These are phyloP conservation scores for Corythornis madagascariensis DNA, from an alignment of 2,113 vertebrate species.

Conservation along the genomic window DNA sequence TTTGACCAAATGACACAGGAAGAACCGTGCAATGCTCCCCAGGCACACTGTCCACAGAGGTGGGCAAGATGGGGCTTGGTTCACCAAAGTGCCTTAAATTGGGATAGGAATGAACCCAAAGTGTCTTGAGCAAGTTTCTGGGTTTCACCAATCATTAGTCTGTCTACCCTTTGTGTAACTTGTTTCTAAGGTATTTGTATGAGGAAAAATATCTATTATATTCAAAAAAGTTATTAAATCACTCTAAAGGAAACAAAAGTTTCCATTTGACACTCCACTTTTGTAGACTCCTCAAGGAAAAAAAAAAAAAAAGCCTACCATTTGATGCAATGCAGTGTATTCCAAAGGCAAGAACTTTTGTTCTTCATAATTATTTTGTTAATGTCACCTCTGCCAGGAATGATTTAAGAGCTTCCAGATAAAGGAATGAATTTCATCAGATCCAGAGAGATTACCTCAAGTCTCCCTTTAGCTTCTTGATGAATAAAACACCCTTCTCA, in stretches of 20 bases:
- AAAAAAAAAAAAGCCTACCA: neutral
- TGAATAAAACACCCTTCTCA: neutral
- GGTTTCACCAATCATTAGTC: neutral
- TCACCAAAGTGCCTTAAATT: neutral
- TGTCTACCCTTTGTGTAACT: neutral
- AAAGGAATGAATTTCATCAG: conserved; percentile 45
- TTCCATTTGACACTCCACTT: neutral
- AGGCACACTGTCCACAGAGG: neutral
- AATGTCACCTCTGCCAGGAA: conserved; percentile 43
- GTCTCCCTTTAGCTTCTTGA: neutral
- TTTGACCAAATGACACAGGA: neutral
- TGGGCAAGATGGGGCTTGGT: neutral
- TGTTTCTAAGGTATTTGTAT: neutral
- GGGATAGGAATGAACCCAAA: neutral
- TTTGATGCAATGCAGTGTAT: conserved; percentile 46
- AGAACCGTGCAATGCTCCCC: neutral
- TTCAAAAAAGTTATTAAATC: neutral
- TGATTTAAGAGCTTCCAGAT: conserved; percentile 62
- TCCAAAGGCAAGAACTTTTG: conserved; percentile 39
- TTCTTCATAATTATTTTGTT: conserved; percentile 50
- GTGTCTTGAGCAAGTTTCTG: neutral
- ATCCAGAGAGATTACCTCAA: conserved; percentile 19
- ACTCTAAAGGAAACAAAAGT: neutral
- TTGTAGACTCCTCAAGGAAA: neutral
- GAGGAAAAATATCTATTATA: neutral